These are phyloP conservation scores for Bos javanicus DNA, from an alignment of 2,113 vertebrate species.

Conservation along the genomic window DNA sequence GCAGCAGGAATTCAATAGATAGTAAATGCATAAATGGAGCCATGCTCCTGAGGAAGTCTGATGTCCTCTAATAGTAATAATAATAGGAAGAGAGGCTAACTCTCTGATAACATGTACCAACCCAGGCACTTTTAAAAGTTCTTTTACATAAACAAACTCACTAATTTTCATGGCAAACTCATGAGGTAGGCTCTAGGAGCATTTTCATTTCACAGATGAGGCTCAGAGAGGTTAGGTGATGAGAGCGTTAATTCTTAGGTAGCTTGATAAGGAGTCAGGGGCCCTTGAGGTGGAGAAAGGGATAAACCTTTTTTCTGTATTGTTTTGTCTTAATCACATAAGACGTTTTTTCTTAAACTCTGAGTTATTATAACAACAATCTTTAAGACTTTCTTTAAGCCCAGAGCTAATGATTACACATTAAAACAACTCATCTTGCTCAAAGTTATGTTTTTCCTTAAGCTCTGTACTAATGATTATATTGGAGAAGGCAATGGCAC, in stretches of 20 bases:
- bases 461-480: too few species aligned
- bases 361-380: background rate
- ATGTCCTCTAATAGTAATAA: background rate
- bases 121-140: background rate
- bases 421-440: too few species aligned
- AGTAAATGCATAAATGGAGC: background rate
- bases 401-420: background rate
- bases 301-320: background rate
- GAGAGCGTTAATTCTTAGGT: background rate
- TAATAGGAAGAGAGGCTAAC: background rate
- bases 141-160: background rate
- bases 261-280: background rate
- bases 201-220: conserved; percentile 20
- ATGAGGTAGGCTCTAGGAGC: background rate
- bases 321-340: background rate
- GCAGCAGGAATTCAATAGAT: background rate
- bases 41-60: background rate
- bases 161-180: background rate
- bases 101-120: background rate
- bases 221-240: background rate
- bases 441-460: too few species aligned
- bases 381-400: background rate
- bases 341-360: background rate
- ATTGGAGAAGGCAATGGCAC: too few species aligned
- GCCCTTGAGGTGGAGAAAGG: background rate